A percentile compares a stretch with the other conserved stretches of the same genome.
Evolutionary conservation across 2,797 vertebrate genomes (phyloP).

Genomic region (Gymnothorax javanicus): DNA sequence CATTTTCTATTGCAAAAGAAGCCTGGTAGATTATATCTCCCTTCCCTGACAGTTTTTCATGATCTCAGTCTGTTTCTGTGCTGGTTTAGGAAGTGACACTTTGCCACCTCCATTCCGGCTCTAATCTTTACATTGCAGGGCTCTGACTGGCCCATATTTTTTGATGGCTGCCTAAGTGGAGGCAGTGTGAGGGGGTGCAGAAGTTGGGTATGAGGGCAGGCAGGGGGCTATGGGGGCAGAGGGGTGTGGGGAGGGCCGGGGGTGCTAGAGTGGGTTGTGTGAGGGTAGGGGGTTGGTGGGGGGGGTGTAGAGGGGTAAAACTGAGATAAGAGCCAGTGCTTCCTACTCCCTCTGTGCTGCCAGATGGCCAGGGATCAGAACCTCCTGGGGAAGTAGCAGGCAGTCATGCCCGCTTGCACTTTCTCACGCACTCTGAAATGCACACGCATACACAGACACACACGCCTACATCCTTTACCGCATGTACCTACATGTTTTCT

Average conservation of each 20-base stretch:
- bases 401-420: constrained; percentile 52
- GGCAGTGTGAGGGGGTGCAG: constrained; percentile 1
- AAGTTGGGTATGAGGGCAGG: neutral
- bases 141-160: constrained; percentile 16
- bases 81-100: constrained; percentile 9
- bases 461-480: constrained; percentile 39
- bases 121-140: constrained; percentile 7
- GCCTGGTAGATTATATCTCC: constrained; percentile 32
- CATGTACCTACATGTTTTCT: no score
- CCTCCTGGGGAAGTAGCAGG: constrained; percentile 63
- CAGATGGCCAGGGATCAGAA: constrained; percentile 74
- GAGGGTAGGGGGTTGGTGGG: constrained; percentile 13
- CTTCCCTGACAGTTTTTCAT: constrained; percentile 56
- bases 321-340: constrained; percentile 17
- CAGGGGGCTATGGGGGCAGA: constrained; percentile 14
- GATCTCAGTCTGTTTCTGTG: constrained; percentile 33
- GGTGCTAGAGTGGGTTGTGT: constrained; percentile 14
- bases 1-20: neutral
- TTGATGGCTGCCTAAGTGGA: constrained; percentile 24
- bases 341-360: constrained; percentile 65
- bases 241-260: neutral
- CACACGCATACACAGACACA: constrained; percentile 44
- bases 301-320: constrained; percentile 22
- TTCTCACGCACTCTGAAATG: constrained; percentile 64
- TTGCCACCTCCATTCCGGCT: neutral